Base-by-base conservation (phyloP, 23 tunicate genomes). In the Phallusia fumigata region DNA sequence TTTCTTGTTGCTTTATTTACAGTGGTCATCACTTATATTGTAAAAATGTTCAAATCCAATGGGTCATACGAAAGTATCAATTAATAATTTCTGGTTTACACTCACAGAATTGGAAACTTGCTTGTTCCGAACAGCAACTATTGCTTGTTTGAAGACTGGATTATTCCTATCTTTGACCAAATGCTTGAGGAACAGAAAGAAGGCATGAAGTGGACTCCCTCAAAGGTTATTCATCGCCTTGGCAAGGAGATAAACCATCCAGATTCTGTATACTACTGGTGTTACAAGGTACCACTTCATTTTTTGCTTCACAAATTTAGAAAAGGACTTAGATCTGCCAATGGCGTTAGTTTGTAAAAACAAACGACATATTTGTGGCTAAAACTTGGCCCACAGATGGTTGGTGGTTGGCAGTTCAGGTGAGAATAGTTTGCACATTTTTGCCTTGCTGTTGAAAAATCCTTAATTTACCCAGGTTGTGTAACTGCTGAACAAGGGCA, bases 221-320 rank as follows among this genome's bases (percentile, higher is more conserved):
- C 92, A 34, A 90, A 87, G 73, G 82, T 95, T 36, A 95, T 95
- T 32, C 79, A 80, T 30, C 79, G 99, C 80, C 83, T 95, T 0
- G 99, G 99, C 65, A 95, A 95, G 53, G 95, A 95, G 77, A 95
- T 95, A 51, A 65, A 95, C 76, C 77, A 95, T 76, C 86, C 85
- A 35, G 89, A 87, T 28, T 90, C 95, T 58, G 90, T 95, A 1
- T 95, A 95, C 73, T 95, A 95, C 65, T 95, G 99, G 99, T 95
- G 99, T 65, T 95, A 90, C 44, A 94, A 89, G 82, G 96, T 91
- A 40, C n/a, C 33, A 26, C 15, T 24, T 58, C 18, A 51, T n/a
- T n/a, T n/a, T n/a, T n/a, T n/a, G n/a, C n/a, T n/a, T n/a, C n/a
- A n/a, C n/a, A n/a, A n/a, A n/a, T n/a, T n/a, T n/a, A n/a, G n/a